Conservation (phyloP, 2,797 vertebrate species). For the Centroberyx gerrardi region DNA sequence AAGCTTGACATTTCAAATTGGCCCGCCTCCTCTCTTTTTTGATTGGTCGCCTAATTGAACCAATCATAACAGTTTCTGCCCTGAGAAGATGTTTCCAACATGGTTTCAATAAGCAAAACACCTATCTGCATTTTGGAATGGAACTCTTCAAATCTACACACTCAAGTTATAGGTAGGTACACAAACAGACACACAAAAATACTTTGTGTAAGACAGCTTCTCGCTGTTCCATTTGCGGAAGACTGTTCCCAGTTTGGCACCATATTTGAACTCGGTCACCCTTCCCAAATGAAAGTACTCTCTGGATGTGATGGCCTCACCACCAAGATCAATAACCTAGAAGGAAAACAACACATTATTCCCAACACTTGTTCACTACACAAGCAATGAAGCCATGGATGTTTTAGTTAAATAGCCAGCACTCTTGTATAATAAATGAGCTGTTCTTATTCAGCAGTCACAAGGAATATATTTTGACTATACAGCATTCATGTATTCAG, state of each 20-base stretch:
- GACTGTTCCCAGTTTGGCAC: conserved; percentile 89
- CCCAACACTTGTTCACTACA: not conserved
- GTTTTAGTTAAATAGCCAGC: no score
- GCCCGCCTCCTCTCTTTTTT: no score
- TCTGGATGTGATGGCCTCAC: conserved; percentile 82
- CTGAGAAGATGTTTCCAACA: no score
- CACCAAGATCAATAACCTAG: conserved; percentile 94
- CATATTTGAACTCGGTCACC: conserved; percentile 96
- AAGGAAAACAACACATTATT: conserved; percentile 29
- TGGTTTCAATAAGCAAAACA: not conserved
- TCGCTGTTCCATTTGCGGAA: conserved; percentile 92
- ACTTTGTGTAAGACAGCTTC: conserved; percentile 92
- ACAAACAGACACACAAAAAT: conserved; percentile 40
- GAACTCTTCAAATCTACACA: not conserved
- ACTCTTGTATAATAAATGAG: no score
- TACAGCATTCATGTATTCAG: no score
- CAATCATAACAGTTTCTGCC: no score
- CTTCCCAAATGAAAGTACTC: conserved; percentile 90
- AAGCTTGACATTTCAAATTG: no score
- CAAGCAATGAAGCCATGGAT: no score
- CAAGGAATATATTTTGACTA: no score
- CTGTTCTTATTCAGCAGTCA: no score
- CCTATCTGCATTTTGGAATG: not conserved
- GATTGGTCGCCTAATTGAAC: no score
- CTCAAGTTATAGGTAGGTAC: not conserved